Percentiles rank a stretch among this genome's conserved stretches.
These are phyloP conservation scores for Strix aluco DNA, from an alignment of 2,113 vertebrate genomes.

Conservation along the genomic window DNA sequence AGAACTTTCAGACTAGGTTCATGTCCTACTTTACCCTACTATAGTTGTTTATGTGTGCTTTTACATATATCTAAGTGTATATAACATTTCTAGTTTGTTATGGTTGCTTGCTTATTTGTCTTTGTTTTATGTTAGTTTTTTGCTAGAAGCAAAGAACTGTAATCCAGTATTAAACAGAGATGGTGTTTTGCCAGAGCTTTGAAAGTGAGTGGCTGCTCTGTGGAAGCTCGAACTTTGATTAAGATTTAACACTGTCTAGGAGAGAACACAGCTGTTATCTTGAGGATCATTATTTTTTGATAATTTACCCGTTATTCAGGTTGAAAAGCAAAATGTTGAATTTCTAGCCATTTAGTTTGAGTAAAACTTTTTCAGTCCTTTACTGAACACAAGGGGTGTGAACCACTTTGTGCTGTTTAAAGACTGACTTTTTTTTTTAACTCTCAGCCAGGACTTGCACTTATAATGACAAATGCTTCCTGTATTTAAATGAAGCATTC, in stretches of 20 bases:
- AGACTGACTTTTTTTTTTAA: not conserved
- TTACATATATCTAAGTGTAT: not conserved
- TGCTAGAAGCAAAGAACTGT: conserved; percentile 10
- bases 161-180: not conserved
- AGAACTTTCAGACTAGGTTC: not conserved
- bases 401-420: not conserved
- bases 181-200: not conserved
- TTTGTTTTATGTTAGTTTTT: not conserved
- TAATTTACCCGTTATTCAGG: not conserved
- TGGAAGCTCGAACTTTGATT: not conserved
- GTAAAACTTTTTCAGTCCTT: not conserved
- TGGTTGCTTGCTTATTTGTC: not conserved
- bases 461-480: conserved; percentile 39
- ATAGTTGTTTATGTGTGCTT: not conserved
- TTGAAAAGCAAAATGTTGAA: not conserved
- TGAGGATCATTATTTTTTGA: not conserved
- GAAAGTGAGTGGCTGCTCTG: not conserved
- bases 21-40: not conserved
- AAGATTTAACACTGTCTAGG: not conserved
- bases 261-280: not conserved
- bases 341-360: not conserved
- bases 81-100: not conserved
- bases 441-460: not conserved
- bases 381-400: not conserved
- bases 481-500: conserved; percentile 50